Base-by-base conservation (phyloP, 2,888 invertebrate genomes). In the Xylophagus ater region DNA sequence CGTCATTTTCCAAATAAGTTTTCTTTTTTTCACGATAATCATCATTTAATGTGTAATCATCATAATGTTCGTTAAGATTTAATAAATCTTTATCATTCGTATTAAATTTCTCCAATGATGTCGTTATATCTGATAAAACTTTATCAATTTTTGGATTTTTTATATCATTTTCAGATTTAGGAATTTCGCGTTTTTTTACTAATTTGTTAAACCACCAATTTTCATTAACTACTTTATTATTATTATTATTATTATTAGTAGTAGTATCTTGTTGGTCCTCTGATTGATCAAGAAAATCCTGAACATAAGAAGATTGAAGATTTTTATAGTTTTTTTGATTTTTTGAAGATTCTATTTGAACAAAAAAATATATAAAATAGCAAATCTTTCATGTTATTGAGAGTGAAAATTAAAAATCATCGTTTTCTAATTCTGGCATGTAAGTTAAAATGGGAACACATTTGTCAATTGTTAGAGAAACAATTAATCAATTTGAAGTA, bases 111-210 rank as follows among this genome's bases (percentile, higher is more conserved):
- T 28, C 18, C 8, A 39, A 26, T 13, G 39, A 36, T 9, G 35
- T 21, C 9, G 34, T 13, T 1, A 42, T 21, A 10, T 42, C 39
- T 4, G 26, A 29, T 9, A 39, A 26, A 26, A 36, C 32, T 15
- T 32, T 17, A 12, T 8, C 31, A 12, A 26, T 36, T 14, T 29
- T 28, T 14, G 14, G 13, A 4, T 15, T 2, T 14, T 20, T 13
- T 6, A 9, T 19, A 7, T 4, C 25, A 12, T 32, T 19, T 25
- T 42, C 42, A 3, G 35, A 23, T 15, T 18, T 25, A n/a, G 36
- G 25, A 5, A 33, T 26, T 19, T 43, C 36, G 3, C 43, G 30
- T 31, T 43, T 43, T 21, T 34, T 39, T 9, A 29, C 12, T 3
- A 40, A 12, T 26, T 37, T 29, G 13, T 26, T 26, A 13, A 26